A percentile compares a stretch with the other conserved stretches of the same genome.
These are phyloP conservation scores for Papilio glaucus DNA, from an alignment of 1,140 invertebrate species.

Conservation along the genomic window DNA sequence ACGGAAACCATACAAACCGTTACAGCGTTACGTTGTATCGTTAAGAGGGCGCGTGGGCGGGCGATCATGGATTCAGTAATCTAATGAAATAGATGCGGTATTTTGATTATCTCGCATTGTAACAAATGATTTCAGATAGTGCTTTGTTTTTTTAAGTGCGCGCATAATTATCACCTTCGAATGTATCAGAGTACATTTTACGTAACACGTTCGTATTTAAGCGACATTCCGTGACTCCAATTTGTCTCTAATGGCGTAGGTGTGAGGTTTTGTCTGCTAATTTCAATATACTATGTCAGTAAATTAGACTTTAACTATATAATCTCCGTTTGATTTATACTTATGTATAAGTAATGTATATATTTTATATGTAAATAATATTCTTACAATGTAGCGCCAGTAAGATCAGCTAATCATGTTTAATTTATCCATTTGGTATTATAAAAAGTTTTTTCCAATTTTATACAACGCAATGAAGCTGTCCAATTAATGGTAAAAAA, in stretches of 20 bases:
- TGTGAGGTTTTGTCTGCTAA: constrained; percentile 27
- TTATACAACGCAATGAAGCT: constrained; percentile 3
- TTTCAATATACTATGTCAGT: constrained; percentile 30
- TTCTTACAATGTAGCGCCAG: constrained; percentile 7
- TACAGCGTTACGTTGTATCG: constrained; percentile 14
- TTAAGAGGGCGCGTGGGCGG: constrained; percentile 25
- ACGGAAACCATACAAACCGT: constrained; percentile 1
- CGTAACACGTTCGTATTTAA: constrained; percentile 34
- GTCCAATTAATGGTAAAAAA: background rate
- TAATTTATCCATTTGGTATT: constrained; percentile 23
- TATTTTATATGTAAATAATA: constrained; percentile 21
- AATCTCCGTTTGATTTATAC: constrained; percentile 24
- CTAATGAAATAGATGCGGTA: constrained; percentile 35
- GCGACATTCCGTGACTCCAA: constrained; percentile 38
- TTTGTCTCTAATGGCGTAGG: constrained; percentile 30
- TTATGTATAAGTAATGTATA: constrained; percentile 18
- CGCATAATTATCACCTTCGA: constrained; percentile 26
- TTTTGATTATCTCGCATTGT: constrained; percentile 31
- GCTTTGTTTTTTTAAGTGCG: constrained; percentile 38
- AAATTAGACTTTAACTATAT: constrained; percentile 24
- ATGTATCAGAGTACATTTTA: constrained; percentile 27
- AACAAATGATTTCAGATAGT: constrained; percentile 36
- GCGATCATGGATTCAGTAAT: constrained; percentile 34
- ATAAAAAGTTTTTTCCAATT: constrained; percentile 3
- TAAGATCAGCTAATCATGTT: background rate